A percentile compares a stretch with the other conserved stretches of the same genome.
Conservation (phyloP, 2,113 vertebrate species). For the Nycticryphes semicollaris region DNA sequence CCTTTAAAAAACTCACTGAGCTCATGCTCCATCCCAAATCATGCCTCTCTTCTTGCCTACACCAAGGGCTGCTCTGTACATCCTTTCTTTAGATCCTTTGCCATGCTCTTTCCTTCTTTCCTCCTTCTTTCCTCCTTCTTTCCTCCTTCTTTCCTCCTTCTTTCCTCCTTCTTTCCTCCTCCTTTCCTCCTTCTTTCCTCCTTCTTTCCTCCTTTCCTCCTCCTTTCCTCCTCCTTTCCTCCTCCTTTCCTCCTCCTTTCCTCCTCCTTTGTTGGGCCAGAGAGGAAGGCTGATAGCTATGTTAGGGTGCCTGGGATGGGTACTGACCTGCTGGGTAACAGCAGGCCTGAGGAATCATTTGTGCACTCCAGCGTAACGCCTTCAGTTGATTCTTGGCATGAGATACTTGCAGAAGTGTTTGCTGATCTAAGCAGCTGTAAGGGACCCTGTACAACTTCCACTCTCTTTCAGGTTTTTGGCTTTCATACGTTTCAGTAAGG, state of each 20-base stretch:
- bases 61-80: background rate
- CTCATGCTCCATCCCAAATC: background rate
- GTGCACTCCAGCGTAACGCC: background rate
- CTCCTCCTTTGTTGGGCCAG: background rate
- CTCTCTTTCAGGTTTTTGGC: conserved; percentile 6
- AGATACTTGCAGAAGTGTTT: conserved; percentile 10
- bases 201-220: too few relatives aligned
- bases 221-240: too few relatives aligned
- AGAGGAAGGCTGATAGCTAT: background rate
- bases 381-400: background rate
- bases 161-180: background rate
- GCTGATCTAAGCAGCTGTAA: conserved; percentile 10
- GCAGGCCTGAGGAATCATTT: background rate
- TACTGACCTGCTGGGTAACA: background rate
- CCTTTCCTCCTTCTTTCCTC: background rate
- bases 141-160: background rate
- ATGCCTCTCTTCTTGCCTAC: background rate
- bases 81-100: background rate
- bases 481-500: background rate
- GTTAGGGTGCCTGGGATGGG: background rate
- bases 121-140: background rate
- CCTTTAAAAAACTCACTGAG: background rate
- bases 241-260: background rate
- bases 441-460: background rate
- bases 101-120: background rate